Evolutionary conservation across 1,140 invertebrate species (phyloP).

Genomic region (Parapsyche elsis): DNA sequence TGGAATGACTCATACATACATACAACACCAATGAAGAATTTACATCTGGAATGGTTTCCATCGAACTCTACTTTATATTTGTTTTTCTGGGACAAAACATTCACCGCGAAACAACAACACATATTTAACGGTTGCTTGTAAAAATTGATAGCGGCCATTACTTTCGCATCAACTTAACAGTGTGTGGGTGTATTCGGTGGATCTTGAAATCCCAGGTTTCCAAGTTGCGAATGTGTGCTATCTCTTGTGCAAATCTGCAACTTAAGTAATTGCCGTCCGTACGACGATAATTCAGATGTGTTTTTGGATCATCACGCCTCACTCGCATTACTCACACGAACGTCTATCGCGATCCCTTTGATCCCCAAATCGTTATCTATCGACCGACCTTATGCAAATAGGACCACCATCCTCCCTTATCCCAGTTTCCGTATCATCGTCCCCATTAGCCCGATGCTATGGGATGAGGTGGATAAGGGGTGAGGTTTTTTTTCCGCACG

Average conservation of each 20-base stretch:
- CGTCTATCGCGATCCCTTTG: conserved; percentile 6
- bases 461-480: not conserved
- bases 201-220: no score
- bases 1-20: no score
- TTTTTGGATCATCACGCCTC: conserved; percentile 4
- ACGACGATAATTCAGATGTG: not conserved
- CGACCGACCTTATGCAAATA: conserved; percentile 25
- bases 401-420: not conserved
- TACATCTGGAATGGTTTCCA: no score
- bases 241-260: not conserved
- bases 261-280: not conserved
- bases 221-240: not conserved
- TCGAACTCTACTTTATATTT: no score
- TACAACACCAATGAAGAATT: no score
- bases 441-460: not conserved
- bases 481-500: not conserved
- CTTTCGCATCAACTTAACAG: no score
- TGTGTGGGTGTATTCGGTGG: no score
- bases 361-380: not conserved
- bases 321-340: not conserved
- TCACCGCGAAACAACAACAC: no score
- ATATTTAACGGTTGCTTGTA: no score
- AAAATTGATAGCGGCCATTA: no score
- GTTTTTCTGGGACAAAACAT: no score
- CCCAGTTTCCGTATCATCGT: not conserved